Evolutionary conservation across 2,888 invertebrate genomes (phyloP).

Genomic region (Auanema freiburgensis): DNA sequence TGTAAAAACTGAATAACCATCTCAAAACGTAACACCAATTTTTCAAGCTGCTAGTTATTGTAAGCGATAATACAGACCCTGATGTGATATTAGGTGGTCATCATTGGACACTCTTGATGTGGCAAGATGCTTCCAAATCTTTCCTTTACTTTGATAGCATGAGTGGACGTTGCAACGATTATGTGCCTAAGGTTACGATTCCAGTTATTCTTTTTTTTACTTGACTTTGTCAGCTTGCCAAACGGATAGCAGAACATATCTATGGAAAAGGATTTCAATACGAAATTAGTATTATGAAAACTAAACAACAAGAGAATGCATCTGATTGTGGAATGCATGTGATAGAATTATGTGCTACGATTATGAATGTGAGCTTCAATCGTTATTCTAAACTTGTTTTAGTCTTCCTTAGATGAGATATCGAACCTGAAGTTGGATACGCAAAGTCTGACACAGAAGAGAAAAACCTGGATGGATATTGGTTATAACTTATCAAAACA

Average conservation of each 20-base stretch:
- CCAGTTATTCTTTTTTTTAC: too few relatives aligned
- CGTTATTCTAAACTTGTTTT: too few relatives aligned
- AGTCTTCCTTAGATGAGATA: too few relatives aligned
- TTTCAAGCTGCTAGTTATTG: conserved; percentile 37
- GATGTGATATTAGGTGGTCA: conserved; percentile 22
- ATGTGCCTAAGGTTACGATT: too few relatives aligned
- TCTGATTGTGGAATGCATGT: conserved; percentile 45
- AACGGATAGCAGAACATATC: too few relatives aligned
- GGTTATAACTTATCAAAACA: neutral
- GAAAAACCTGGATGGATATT: neutral
- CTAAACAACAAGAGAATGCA: conserved; percentile 33
- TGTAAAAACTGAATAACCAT: too few relatives aligned
- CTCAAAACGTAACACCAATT: too few relatives aligned
- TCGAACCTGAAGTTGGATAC: neutral
- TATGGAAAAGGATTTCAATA: too few relatives aligned
- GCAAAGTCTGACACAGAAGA: neutral
- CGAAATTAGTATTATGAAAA: conserved; percentile 3
- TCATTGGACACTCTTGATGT: conserved; percentile 43
- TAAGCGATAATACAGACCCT: conserved; percentile 37
- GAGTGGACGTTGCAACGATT: neutral
- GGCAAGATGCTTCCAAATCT: conserved; percentile 10
- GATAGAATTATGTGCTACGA: conserved; percentile 22
- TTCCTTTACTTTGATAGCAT: conserved; percentile 37
- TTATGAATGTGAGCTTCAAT: conserved; percentile 9
- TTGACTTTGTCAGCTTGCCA: too few relatives aligned